Percentiles rank a stretch among this genome's conserved stretches.
These are phyloP conservation scores for Arrhopalites spinosus DNA, from an alignment of 2,888 invertebrate genomes.

Conservation along the genomic window DNA sequence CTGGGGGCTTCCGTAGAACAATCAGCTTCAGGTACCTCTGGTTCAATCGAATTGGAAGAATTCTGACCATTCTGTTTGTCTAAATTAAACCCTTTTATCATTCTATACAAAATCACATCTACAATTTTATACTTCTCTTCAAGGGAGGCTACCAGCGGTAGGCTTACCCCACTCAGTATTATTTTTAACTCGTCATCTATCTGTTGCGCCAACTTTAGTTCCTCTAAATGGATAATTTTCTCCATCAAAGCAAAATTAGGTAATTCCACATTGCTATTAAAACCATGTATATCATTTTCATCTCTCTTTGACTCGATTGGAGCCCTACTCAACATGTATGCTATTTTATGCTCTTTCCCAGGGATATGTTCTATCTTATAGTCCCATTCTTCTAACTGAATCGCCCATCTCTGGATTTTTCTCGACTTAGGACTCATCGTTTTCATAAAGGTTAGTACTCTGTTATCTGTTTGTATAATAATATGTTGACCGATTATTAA, in stretches of 20 bases:
- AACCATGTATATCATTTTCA: neutral
- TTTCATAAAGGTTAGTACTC: neutral
- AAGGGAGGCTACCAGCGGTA: neutral
- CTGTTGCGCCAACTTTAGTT: neutral
- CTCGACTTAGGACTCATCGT: neutral
- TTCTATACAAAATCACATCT: neutral
- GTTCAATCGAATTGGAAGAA: too few species aligned
- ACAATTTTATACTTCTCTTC: neutral
- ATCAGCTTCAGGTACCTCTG: too few species aligned
- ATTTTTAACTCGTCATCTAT: neutral
- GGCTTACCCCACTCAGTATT: neutral
- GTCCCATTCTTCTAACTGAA: neutral
- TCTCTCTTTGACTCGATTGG: neutral
- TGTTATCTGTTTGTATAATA: neutral
- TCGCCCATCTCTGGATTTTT: neutral
- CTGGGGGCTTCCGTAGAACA: too few species aligned
- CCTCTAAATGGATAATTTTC: neutral
- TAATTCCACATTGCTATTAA: too few species aligned
- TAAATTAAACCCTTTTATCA: too few species aligned
- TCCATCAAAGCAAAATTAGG: neutral
- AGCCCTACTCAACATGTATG: neutral
- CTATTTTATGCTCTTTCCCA: neutral
- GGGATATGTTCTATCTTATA: neutral
- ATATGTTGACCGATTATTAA: slow-evolving; percentile 5
- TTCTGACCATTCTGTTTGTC: too few species aligned